These are phyloP conservation scores for Melanotaenia boesemani DNA, from an alignment of 2,797 vertebrate species.

Conservation along the genomic window DNA sequence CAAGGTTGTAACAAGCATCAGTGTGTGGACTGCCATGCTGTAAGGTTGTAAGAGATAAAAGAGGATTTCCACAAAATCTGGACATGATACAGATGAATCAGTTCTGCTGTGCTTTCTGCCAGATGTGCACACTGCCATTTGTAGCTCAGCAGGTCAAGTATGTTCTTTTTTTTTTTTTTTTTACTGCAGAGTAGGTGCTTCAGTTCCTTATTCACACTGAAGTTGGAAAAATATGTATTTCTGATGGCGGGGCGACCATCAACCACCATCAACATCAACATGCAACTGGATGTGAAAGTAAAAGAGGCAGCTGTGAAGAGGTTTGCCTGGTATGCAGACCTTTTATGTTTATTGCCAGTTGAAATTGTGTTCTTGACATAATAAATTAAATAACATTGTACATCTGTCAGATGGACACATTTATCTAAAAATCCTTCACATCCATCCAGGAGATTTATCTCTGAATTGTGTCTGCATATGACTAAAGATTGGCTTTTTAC, in stretches of 20 bases:
- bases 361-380: background rate
- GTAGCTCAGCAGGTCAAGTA: background rate
- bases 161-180: background rate
- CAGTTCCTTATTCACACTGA: background rate
- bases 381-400: background rate
- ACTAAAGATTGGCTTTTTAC: background rate
- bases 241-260: background rate
- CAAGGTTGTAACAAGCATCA: background rate
- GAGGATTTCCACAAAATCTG: conserved; percentile 5
- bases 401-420: background rate
- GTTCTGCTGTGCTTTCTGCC: background rate
- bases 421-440: background rate
- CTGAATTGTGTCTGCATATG: background rate
- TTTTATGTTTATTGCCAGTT: background rate
- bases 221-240: background rate
- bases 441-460: background rate
- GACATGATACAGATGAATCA: conserved; percentile 12
- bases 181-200: background rate
- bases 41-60: background rate
- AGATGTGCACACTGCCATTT: conserved; percentile 3
- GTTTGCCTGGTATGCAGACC: background rate
- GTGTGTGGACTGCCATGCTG: background rate
- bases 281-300: background rate
- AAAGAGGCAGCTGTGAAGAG: background rate
- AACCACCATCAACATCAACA: background rate